Conservation (phyloP, 37 sponge, comb jelly and placozoan genomes). For the Cliona cf. orientalis region DNA sequence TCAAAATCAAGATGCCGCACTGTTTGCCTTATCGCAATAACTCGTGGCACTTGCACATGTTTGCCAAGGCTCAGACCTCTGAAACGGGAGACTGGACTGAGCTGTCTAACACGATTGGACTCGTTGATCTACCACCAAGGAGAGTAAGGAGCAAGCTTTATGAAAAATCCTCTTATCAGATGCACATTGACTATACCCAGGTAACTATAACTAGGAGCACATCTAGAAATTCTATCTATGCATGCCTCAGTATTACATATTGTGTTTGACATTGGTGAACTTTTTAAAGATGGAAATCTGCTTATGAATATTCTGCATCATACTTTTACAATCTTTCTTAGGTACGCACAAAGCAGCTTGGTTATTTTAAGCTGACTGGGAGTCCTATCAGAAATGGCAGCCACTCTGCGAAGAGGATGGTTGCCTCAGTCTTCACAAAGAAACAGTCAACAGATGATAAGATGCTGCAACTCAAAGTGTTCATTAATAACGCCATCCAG, state of each 20-base stretch:
- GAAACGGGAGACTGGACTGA: conserved; percentile 39
- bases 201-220: conserved; percentile 17
- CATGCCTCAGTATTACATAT: neutral
- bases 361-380: conserved; percentile 37
- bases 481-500: conserved; percentile 46
- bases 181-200: conserved; percentile 45
- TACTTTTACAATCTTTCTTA: no score
- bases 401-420: conserved; percentile 55
- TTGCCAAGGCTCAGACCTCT: conserved; percentile 19
- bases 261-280: neutral
- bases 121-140: neutral
- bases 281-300: neutral
- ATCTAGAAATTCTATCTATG: neutral
- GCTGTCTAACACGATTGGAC: conserved; percentile 24
- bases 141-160: conserved; percentile 4
- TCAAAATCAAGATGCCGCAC: conserved; percentile 69
- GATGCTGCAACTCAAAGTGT: conserved; percentile 13
- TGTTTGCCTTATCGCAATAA: conserved; percentile 44
- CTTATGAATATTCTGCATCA: no score
- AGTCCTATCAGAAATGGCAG: conserved; percentile 38
- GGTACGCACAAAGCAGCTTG: conserved; percentile 28
- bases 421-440: conserved; percentile 38
- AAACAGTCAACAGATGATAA: neutral
- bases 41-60: conserved; percentile 55
- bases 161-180: conserved; percentile 41